Conservation (phyloP, 2,888 invertebrate species). For the Scaptomyza tumidula region DNA sequence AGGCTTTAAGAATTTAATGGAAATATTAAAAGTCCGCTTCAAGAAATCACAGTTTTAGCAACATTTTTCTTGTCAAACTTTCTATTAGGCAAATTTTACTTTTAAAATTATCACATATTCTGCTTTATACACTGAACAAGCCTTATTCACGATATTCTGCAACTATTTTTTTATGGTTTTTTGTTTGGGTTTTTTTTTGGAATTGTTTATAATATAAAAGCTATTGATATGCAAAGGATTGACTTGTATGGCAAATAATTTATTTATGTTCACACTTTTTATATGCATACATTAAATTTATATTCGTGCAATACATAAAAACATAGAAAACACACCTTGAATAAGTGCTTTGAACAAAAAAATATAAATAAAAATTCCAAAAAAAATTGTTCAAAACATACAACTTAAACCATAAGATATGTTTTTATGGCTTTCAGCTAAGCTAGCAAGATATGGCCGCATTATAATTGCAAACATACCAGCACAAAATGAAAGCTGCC, state of each 20-base stretch:
- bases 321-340: conserved; percentile 28
- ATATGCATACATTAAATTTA: conserved; percentile 19
- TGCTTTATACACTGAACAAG: not conserved
- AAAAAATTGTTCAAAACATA: conserved; percentile 43
- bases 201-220: not conserved
- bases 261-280: conserved; percentile 32
- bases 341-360: conserved; percentile 7
- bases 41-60: too few relatives aligned
- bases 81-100: not conserved
- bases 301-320: not conserved
- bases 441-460: conserved; percentile 53
- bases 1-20: not conserved
- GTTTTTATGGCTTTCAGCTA: conserved; percentile 56
- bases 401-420: conserved; percentile 60
- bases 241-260: conserved; percentile 26
- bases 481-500: conserved; percentile 27
- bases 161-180: too few relatives aligned
- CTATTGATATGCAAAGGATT: conserved; percentile 15
- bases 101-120: not conserved
- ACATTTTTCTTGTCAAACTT: not conserved
- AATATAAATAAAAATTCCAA: conserved; percentile 2
- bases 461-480: conserved; percentile 61
- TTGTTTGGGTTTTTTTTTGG: not conserved
- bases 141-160: not conserved
- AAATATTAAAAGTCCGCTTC: too few relatives aligned